A percentile compares a stretch with the other conserved stretches of the same genome.
These are phyloP conservation scores for Drosophila mettleri DNA, from an alignment of 2,888 invertebrate species.

Conservation along the genomic window DNA sequence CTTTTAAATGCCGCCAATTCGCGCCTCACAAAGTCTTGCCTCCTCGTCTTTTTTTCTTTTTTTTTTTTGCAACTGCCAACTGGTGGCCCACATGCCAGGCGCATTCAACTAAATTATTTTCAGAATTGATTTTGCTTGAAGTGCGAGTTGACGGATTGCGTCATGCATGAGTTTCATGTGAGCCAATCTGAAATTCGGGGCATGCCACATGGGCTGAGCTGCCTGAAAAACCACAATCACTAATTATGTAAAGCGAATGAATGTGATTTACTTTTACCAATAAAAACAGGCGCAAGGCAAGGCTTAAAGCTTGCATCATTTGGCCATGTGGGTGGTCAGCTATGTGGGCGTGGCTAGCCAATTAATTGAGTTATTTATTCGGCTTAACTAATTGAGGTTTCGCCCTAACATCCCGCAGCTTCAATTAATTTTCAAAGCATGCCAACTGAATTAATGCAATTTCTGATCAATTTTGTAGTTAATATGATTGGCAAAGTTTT, in stretches of 20 bases:
- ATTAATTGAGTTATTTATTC: constrained; percentile 40
- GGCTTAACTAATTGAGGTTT: constrained; percentile 31
- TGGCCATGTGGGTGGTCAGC: constrained; percentile 33
- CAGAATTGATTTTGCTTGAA: constrained; percentile 46
- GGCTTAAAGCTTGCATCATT: constrained; percentile 23
- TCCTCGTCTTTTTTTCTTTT: background rate
- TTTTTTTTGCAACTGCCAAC: constrained; percentile 15
- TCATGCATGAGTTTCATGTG: constrained; percentile 25
- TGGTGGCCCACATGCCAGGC: constrained; percentile 44
- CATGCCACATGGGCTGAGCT: constrained; percentile 33
- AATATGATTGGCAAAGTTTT: background rate
- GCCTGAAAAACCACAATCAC: constrained; percentile 5
- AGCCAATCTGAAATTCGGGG: constrained; percentile 26
- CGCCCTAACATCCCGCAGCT: constrained; percentile 25
- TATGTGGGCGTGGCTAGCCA: constrained; percentile 34
- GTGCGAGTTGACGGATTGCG: constrained; percentile 32
- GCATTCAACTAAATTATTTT: constrained; percentile 34
- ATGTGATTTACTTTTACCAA: constrained; percentile 12
- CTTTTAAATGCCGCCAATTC: constrained; percentile 46
- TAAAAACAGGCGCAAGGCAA: background rate
- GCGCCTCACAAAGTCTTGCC: constrained; percentile 15
- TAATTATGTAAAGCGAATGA: constrained; percentile 47
- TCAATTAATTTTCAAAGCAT: constrained; percentile 8
- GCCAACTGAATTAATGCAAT: constrained; percentile 21
- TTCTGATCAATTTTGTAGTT: constrained; percentile 35